Evolutionary conservation across 2,113 vertebrate genomes (phyloP).

Genomic region (Dicerorhinus sumatrensis): DNA sequence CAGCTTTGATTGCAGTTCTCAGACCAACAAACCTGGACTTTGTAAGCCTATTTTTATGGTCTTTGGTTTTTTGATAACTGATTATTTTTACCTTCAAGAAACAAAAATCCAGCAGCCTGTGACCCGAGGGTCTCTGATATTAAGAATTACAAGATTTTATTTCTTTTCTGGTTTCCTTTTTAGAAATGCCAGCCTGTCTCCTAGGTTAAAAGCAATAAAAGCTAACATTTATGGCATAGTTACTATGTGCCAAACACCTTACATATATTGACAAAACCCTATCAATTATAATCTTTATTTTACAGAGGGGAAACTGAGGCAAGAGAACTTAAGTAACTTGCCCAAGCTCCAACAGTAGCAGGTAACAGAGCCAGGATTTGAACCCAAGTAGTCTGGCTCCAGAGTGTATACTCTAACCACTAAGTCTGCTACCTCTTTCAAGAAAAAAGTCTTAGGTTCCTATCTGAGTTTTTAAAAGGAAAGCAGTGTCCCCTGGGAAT

Average conservation of each 20-base stretch:
- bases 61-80: slow-evolving; percentile 40
- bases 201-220: slow-evolving; percentile 49
- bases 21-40: slow-evolving; percentile 36
- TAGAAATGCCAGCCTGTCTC: slow-evolving; percentile 48
- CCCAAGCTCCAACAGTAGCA: slow-evolving; percentile 25
- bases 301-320: slow-evolving; percentile 33
- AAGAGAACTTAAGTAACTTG: slow-evolving; percentile 34
- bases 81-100: slow-evolving; percentile 48
- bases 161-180: slow-evolving; percentile 37
- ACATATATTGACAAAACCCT: slow-evolving; percentile 52
- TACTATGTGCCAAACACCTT: slow-evolving; percentile 13
- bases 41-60: slow-evolving; percentile 36
- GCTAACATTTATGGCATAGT: slow-evolving; percentile 57
- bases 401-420: neutral
- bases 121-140: neutral
- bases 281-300: slow-evolving; percentile 43
- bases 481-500: neutral
- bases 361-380: slow-evolving; percentile 36
- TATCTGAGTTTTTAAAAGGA: slow-evolving; percentile 58
- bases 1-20: slow-evolving; percentile 20
- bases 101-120: slow-evolving; percentile 46
- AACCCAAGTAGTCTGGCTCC: slow-evolving; percentile 4
- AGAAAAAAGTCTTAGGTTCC: slow-evolving; percentile 22
- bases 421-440: slow-evolving; percentile 46
- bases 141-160: slow-evolving; percentile 34